Base-by-base conservation (phyloP, 2,797 vertebrate genomes). In the Diplodus sargus region DNA sequence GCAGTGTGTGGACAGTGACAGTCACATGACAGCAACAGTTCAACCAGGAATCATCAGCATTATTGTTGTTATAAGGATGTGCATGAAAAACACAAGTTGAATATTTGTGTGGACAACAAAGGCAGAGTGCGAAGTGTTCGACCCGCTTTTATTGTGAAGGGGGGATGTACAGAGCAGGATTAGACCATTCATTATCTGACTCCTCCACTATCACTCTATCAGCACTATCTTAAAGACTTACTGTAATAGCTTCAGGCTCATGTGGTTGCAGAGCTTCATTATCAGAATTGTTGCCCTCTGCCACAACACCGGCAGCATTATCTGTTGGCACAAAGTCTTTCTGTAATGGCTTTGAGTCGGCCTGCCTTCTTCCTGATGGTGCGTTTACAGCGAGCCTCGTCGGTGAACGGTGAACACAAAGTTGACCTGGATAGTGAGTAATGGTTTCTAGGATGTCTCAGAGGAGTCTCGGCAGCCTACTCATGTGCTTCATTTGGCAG, bases 351-450 rank as follows among this genome's bases (percentile, higher is more conserved):
- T 77, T 79, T 57, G 62, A 75, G 34, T 67, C 64, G 42, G 25
- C 70, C 59, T 18, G 30, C 49, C 51, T 61, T 22, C 67, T 42
- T 61, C n/a, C 70, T 34, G 71, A 70, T 43, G 72, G 45, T 76
- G 56, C 25, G 34, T 57, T 34, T 67, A 15, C 66, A 48, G 70
- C 2, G 54, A 83, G 77, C 30, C 56, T 76, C 66, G 58, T 83
- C 16, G 2, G 47, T 81, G 78, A 84, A 61, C 28, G 57, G 77
- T 72, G 84, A 87, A 71, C 71, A 76, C 43, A 57, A 67, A 80
- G 85, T 88, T 92, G 89, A 90, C 87, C 89, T 86, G 85, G 78
- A 89, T 83, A 90, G 81, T 79, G 87, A 85, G 84, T 64, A 79
- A 85, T 71, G 81, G 74, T 81, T 91, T 89, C 74, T 77, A 76